Base-by-base conservation (phyloP, 2,888 invertebrate species). In the Oligia strigilis region DNA sequence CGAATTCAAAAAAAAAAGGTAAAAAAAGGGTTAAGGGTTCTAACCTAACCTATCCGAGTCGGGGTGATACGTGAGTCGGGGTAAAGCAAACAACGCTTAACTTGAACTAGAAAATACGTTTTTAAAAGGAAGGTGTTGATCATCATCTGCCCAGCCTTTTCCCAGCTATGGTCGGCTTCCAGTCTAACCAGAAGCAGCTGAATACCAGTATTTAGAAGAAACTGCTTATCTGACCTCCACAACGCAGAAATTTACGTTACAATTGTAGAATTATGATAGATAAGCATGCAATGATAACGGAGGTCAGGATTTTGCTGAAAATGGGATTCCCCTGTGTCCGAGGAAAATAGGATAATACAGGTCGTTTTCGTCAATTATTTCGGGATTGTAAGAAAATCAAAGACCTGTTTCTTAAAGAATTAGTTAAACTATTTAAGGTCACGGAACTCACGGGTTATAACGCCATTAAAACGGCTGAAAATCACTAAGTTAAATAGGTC, bases 271-370 rank as follows among this genome's bases (percentile, higher is more conserved):
- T 70, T 70, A 29, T 46, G 8, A 29, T 49, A 19, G 70, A 14
- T 70, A 64, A 43, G 4, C 14, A 14, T 9, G 5, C 2, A 14
- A 46, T 0, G 74, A 75, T 78, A 55, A 8, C 1, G 17, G 2
- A 79, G n/a, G 40, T 58, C 36, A 69, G 17, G 19, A 75, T 36
- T 1, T 1, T 49, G 13, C 3, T 71, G 29, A 19, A 52, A 36
- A 17, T n/a, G 52, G 60, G 52, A 14, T 62, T 72, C 72, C 78
- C 80, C 78, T 52, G 4, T 52, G 4, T 3, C 8, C 4, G 5
- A 2, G 23, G 17, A 17, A 17, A 49, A 43, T 60, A 55, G 79
- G 55, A 46, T 78, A 49, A 2, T 0, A 2, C 0, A n/a, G 0
- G n/a, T 19, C 2, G 55, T 55, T 78, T 13, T 49, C n/a, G 1